phyloP scores from a whole-genome alignment of 1,140 invertebrate species.

The Bradynema listronoti region DNA sequence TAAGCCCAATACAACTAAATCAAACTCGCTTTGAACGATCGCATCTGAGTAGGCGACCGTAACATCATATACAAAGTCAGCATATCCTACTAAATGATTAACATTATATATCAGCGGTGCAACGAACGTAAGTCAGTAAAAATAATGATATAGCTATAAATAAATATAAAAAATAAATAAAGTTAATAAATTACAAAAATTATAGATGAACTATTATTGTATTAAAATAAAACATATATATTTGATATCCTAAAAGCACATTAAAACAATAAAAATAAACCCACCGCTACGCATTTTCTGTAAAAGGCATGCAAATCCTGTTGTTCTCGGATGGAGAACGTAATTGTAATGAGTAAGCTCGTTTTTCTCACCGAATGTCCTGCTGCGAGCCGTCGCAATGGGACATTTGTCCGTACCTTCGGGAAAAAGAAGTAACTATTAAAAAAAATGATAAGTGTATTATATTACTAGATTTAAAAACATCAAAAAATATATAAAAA shows the following conservation, averaged over 20 bases:
- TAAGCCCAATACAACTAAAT: constrained; percentile 60
- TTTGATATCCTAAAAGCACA: no score
- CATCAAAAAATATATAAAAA: no score
- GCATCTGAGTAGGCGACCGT: constrained; percentile 70
- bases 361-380: constrained; percentile 69
- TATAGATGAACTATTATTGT: no score
- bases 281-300: constrained; percentile 66
- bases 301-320: constrained; percentile 72
- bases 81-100: constrained; percentile 62
- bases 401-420: constrained; percentile 78
- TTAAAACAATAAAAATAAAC: no score
- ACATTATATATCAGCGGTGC: no score
- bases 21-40: constrained; percentile 68
- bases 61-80: constrained; percentile 73
- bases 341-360: constrained; percentile 67
- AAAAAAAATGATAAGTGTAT: constrained; percentile 3
- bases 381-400: constrained; percentile 68
- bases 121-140: no score
- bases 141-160: no score
- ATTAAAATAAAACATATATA: no score
- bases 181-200: no score
- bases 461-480: not conserved
- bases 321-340: constrained; percentile 76
- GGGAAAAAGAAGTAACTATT: constrained; percentile 71
- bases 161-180: no score